Evolutionary conservation across 2,113 vertebrate genomes (phyloP), one percentile per base, ranked within the genome.

Genomic region (Acrocephalus kingi): DNA sequence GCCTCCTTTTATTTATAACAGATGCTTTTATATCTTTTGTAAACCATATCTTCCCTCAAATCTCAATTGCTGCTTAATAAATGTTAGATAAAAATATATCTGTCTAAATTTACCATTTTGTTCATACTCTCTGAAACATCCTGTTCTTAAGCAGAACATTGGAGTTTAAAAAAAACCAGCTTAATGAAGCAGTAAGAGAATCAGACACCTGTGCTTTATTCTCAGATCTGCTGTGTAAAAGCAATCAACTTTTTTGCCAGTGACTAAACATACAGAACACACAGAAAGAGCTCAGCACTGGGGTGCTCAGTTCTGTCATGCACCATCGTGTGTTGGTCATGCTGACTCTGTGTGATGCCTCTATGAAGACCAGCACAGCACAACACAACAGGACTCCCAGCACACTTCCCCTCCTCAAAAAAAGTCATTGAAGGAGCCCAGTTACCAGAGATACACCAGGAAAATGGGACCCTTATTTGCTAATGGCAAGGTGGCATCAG

Each of bases 1-100:
- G 83, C 51, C 68, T 90, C 39, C 64, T 71, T 92, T 86, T 61
- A 72, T 72, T 88, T 90, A 71, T 72, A 86, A 84, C 7, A 91
- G 59, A 77, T 71, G 80, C 56, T 88, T 94, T 92, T 87, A 22
- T 31, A 39, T 64, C 56, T 92, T 93, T 77, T 46, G 51, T 62
- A 92, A 95, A 58, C 51, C 1, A 0, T 55, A 86, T 80, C 79
- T 92, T 90, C 61, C 58, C 43, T 80, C 59, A 77, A 56, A 86
- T 90, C 79, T 93, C 79, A 94, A 59, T 0, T 86, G 59, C 59
- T 88, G 30, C 15, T 3, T 93, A 92, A 94, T 73, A 95, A 90
- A 84, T 3, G 15, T 31, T 73, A 61, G 80, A 90, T 83, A 93
- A 95, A 97, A 97, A 96, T 83, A 94, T 74, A 94, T 80, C 71